These are phyloP conservation scores for Coturnix japonica DNA, from an alignment of 2,113 vertebrate species.

Conservation along the genomic window DNA sequence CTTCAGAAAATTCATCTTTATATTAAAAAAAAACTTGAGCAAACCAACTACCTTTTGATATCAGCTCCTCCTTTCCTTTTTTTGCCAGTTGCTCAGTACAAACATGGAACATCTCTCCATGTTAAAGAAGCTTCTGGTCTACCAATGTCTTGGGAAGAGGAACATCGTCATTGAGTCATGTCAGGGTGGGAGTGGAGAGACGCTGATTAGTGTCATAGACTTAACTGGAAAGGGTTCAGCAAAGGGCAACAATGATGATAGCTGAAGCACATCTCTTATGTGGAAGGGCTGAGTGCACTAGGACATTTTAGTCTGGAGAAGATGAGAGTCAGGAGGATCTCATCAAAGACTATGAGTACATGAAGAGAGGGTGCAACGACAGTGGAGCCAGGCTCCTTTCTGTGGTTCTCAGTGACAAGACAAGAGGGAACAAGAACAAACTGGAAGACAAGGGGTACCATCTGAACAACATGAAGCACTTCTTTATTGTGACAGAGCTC, in stretches of 20 bases:
- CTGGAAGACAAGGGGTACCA: too few relatives aligned
- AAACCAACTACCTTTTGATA: neutral
- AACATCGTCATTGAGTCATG: rapidly evolving
- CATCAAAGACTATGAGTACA: neutral
- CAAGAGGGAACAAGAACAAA: too few relatives aligned
- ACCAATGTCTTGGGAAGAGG: neutral
- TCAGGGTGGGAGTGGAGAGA: rapidly evolving
- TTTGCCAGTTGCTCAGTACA: neutral
- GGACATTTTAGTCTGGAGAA: neutral
- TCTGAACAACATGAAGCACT: too few relatives aligned
- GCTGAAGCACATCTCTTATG: neutral
- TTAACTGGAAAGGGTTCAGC: neutral
- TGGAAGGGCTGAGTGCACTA: too few relatives aligned
- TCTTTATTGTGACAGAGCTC: too few relatives aligned
- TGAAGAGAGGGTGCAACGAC: neutral
- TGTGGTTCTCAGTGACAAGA: too few relatives aligned
- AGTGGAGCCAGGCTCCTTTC: too few relatives aligned
- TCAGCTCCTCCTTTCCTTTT: neutral
- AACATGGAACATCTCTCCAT: neutral
- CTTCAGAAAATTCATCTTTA: neutral
- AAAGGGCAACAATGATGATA: neutral
- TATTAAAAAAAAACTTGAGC: neutral
- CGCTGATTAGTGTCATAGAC: neutral
- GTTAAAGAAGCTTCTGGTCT: neutral
- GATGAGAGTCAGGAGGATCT: neutral